Base-by-base conservation (phyloP, 2,113 vertebrate species). In the Amphiprion ocellaris region DNA sequence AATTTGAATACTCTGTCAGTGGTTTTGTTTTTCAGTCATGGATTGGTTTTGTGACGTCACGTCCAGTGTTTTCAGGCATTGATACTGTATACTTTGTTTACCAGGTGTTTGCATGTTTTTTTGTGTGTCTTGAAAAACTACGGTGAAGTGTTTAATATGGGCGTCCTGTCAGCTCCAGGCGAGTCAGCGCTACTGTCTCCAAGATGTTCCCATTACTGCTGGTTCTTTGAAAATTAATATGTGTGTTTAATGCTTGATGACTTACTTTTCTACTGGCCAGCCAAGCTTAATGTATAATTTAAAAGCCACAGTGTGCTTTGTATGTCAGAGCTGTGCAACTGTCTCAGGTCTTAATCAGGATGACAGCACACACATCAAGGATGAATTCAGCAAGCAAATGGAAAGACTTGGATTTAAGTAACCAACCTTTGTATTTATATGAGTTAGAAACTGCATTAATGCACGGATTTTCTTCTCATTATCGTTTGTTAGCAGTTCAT, bases 191-290 rank as follows among this genome's bases (percentile, higher is more conserved):
- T 86, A 52, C 76, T 74, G 87, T 90, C 82, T 77, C 68, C 77
- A 53, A 89, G 87, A 91, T 87, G 83, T 79, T 79, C 81, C 89
- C 87, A 88, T 93, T 92, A 89, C 86, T 65, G 53, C 69, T 54
- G 71, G 54, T 90, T 88, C 89, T 92, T 90, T 90, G 86, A 92
- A 92, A 93, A 93, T 94, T 83, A 92, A 93, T 92, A 89, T 89
- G 83, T 90, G 81, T 92, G 83, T 88, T 90, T 91, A 91, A 92
- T 92, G 91, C 91, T 90, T 93, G 90, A 94, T 92, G 92, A 92
- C 90, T 92, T 93, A 77, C 84, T 93, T 92, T 94, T 76, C 79
- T 88, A 81, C 80, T 84, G 90, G 66, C 90, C 89, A 77, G 85
- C 79, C 82, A 90, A 86, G 87, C 89, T 86, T 86, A 77, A 88